phyloP scores from a whole-genome alignment of 2,113 vertebrate genomes.

The Oryzias curvinotus region DNA sequence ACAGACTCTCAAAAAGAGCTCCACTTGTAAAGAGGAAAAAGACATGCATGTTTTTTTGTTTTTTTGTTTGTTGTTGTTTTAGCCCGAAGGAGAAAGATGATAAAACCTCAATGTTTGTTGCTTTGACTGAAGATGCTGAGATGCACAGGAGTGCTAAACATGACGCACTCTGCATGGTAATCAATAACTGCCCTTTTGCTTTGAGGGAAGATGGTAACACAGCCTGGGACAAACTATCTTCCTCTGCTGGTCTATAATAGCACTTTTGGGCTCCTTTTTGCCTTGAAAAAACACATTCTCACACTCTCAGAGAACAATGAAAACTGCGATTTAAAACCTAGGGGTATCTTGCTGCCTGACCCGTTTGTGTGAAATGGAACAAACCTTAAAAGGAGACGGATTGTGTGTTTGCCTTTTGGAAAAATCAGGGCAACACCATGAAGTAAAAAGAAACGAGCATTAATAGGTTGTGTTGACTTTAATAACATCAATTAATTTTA shows the following conservation, averaged over 20 bases:
- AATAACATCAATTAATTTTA: no score
- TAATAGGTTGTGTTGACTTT: no score
- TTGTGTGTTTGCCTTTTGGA: constrained; percentile 15
- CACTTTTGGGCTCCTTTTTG: constrained; percentile 44
- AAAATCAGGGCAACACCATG: neutral
- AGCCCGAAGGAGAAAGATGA: constrained; percentile 28
- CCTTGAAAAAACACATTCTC: constrained; percentile 29
- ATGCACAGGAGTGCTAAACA: constrained; percentile 48
- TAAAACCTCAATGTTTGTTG: constrained; percentile 33
- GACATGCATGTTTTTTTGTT: constrained; percentile 14
- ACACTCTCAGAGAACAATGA: constrained; percentile 36
- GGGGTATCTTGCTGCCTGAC: constrained; percentile 31
- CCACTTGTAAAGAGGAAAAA: neutral
- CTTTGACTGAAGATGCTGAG: constrained; percentile 5
- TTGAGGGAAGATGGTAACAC: constrained; percentile 25
- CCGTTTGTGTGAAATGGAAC: constrained; percentile 48
- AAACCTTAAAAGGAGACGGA: constrained; percentile 41
- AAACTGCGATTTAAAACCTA: constrained; percentile 58
- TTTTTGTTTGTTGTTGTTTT: constrained; percentile 3
- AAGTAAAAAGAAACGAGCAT: no score
- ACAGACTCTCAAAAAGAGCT: neutral
- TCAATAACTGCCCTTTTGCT: constrained; percentile 61
- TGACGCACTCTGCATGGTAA: constrained; percentile 39
- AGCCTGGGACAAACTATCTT: no score
- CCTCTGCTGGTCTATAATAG: constrained; percentile 23